Percentiles rank a stretch among this genome's conserved stretches.
Evolutionary conservation across 1,140 invertebrate genomes (phyloP).

Genomic region (Rhagoletis zephyria): DNA sequence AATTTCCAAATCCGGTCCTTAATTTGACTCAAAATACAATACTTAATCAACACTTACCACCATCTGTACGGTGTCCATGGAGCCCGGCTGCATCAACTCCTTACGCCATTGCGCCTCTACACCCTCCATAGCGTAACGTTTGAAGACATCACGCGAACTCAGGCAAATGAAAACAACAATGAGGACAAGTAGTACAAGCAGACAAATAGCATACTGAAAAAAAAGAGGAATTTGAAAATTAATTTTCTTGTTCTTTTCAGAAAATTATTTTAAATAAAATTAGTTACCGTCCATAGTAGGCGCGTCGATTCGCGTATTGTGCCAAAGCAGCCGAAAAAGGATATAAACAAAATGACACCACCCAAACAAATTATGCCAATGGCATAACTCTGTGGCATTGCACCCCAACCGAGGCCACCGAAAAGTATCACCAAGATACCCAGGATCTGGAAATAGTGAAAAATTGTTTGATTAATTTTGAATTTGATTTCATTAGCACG

Average conservation of each 20-base stretch:
- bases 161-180: constrained; percentile 63
- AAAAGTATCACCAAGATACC: constrained; percentile 65
- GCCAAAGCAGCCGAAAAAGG: constrained; percentile 88
- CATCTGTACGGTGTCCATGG: constrained; percentile 66
- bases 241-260: background rate
- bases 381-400: constrained; percentile 71
- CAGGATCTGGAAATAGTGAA: constrained; percentile 62
- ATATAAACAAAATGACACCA: constrained; percentile 81
- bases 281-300: constrained; percentile 83
- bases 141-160: constrained; percentile 63
- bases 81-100: constrained; percentile 62
- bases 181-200: constrained; percentile 62
- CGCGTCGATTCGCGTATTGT: constrained; percentile 86
- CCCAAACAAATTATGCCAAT: constrained; percentile 82
- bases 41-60: constrained; percentile 58
- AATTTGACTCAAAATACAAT: background rate
- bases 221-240: constrained; percentile 21
- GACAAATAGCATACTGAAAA: constrained; percentile 63
- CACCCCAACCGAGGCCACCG: constrained; percentile 73
- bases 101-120: constrained; percentile 63
- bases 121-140: constrained; percentile 62
- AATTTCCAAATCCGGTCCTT: background rate
- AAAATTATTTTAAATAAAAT: background rate
- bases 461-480: background rate
- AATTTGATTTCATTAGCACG: background rate